Percentiles rank a stretch among this genome's conserved stretches.
These are phyloP conservation scores for Cyprinodon tularosa DNA, from an alignment of 2,113 vertebrate species.

Conservation along the genomic window DNA sequence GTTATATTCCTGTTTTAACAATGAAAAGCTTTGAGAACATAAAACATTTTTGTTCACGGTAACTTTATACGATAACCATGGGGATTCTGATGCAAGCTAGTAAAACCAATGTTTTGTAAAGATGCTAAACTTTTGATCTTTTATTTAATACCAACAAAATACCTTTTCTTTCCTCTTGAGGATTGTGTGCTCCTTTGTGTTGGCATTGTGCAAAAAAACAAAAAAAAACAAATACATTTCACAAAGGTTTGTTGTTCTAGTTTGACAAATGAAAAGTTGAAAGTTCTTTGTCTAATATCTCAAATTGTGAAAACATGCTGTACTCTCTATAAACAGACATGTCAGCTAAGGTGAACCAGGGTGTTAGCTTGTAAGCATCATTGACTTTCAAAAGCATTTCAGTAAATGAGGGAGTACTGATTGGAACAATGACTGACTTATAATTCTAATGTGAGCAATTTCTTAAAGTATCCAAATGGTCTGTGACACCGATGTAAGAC, in stretches of 20 bases:
- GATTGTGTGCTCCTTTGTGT: background rate
- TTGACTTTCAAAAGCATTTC: constrained; percentile 21
- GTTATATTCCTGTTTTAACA: too few species aligned
- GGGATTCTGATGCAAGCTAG: too few species aligned
- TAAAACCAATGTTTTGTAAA: too few species aligned
- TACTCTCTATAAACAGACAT: background rate
- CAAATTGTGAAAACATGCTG: background rate
- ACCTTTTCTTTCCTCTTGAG: background rate
- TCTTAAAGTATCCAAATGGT: constrained; percentile 46
- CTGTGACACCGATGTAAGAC: constrained; percentile 54
- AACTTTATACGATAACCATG: too few species aligned
- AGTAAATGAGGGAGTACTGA: constrained; percentile 23
- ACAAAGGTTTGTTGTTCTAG: background rate
- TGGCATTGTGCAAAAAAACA: background rate
- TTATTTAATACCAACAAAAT: background rate
- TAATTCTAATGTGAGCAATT: constrained; percentile 42
- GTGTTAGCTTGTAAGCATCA: constrained; percentile 22
- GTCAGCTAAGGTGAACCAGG: constrained; percentile 8
- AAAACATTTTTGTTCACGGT: too few species aligned
- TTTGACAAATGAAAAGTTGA: background rate
- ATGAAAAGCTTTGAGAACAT: too few species aligned
- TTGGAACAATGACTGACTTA: constrained; percentile 29
- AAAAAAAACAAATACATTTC: background rate
- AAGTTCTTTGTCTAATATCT: background rate
- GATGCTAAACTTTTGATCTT: background rate